Base-by-base conservation (phyloP, 2,113 vertebrate species). In the Melanocharis versteri region DNA sequence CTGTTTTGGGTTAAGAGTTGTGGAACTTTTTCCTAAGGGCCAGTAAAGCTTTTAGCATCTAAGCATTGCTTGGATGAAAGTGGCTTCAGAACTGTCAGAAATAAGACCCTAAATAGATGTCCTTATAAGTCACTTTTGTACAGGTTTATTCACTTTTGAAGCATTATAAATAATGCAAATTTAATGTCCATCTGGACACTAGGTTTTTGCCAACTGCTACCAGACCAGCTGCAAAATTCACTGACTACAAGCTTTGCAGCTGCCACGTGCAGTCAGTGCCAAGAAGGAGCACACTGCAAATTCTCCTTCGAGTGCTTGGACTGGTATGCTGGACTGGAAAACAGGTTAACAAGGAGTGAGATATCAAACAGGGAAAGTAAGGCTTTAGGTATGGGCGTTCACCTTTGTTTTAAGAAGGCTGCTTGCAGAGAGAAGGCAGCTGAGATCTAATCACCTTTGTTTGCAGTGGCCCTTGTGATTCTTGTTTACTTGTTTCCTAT, bases 121-220 rank as follows among this genome's bases (percentile, higher is more conserved):
- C 92, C 89, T 91, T 89, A 66, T 89, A 92, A 97, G 89, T 94
- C 83, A 92, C 92, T 97, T 96, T 96, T 90, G 92, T 97, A 96
- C 72, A 87, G 83, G 94, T 94, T 97, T 96, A 96, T 95, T 98
- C 94, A 93, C 90, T 97, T 97, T 83, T 95, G 89, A 96, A 97
- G 80, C 94, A 96, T 95, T 97, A 94, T 96, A 97, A 97, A 96
- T 96, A 97, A 94, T 96, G 95, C 94, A 95, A 96, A 97, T 97
- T 97, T 98, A 95, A 93, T 96, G 95, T 96, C 97, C 97, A 98
- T 98, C 97, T 98, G 98, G 97, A 97, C 90, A 83, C 84, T 65
- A 77, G 54, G 39, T 40, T 97, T 97, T 96, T 97, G 97, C 97
- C 97, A 97, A 95, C 96, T 97, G 93, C 96, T 96, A 96, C 94